phyloP scores from a whole-genome alignment of 2,797 vertebrate species.

The Garrulus glandarius region DNA sequence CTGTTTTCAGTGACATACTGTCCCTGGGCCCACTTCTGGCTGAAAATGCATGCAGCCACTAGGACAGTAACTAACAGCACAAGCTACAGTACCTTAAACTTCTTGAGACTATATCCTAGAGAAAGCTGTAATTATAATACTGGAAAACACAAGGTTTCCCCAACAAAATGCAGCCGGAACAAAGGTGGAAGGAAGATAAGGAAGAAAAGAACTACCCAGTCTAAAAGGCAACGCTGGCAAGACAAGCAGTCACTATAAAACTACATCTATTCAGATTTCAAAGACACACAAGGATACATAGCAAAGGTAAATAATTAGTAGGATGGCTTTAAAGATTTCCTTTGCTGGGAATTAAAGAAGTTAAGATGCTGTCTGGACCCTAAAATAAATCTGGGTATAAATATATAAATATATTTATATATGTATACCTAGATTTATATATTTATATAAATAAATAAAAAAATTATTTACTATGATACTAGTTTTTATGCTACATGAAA shows the following conservation, averaged over 20 bases:
- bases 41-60: not conserved
- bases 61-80: not conserved
- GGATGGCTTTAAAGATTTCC: not conserved
- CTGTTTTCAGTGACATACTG: not conserved
- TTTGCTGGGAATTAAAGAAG: not conserved
- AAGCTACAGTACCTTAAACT: not conserved
- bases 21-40: not conserved
- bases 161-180: not conserved
- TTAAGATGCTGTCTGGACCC: not conserved
- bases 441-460: not conserved
- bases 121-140: not conserved
- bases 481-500: not conserved
- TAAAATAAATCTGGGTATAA: not conserved
- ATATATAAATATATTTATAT: too few relatives aligned
- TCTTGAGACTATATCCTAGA: not conserved
- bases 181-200: not conserved
- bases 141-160: not conserved
- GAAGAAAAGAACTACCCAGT: not conserved
- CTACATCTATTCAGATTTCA: not conserved
- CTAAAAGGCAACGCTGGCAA: not conserved
- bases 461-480: not conserved
- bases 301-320: not conserved
- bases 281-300: not conserved
- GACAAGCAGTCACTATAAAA: not conserved
- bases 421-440: too few relatives aligned